Evolutionary conservation across 2,888 invertebrate species (phyloP), one percentile per base, ranked within the genome.

Genomic region (Gibbula magus): DNA sequence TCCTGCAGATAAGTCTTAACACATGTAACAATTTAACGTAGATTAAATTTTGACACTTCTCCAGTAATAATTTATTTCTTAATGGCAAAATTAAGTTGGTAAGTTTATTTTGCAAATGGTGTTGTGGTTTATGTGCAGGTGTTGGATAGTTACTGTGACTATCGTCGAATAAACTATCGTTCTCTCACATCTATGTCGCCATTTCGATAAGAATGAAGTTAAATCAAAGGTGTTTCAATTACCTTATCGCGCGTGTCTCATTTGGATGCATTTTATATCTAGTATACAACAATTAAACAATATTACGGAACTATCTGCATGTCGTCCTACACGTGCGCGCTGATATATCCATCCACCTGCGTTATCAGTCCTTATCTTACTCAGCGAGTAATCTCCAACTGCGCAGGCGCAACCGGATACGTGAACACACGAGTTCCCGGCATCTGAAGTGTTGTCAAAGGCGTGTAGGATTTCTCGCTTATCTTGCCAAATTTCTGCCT

Each of bases 401-500:
- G 75, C 52, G 75, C 52, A 75, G 75, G 53, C 75, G 75, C 75
- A 75, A 75, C 75, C 75, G 52, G 53, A 75, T 32, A 52, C 32
- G 53, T 52, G 54, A 75, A 75, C 75, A 75, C 75, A 53, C 53
- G 75, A 75, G 35, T 13, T 32, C 10, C 25, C 53, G 16, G 25
- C 54, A 75, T 54, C 53, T n/a, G 75, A 54, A 75, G 7, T 52
- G 35, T 53, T 52, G 75, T 75, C 52, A 54, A 32, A 54, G 75
- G 54, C 35, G 54, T n/a, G 32, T 75, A 25, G 13, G 18, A 32
- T 75, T 75, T 75, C 52, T 29, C 25, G 29, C 35, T 75, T 75
- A 75, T 75, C 75, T 75, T 75, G 52, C 53, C 75, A 75, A 75
- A 53, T 75, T 75, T 75, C 75, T 75, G 54, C 75, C 53, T 39